Evolutionary conservation across 1,140 invertebrate species (phyloP).

Genomic region (Probaryconus sp.): DNA sequence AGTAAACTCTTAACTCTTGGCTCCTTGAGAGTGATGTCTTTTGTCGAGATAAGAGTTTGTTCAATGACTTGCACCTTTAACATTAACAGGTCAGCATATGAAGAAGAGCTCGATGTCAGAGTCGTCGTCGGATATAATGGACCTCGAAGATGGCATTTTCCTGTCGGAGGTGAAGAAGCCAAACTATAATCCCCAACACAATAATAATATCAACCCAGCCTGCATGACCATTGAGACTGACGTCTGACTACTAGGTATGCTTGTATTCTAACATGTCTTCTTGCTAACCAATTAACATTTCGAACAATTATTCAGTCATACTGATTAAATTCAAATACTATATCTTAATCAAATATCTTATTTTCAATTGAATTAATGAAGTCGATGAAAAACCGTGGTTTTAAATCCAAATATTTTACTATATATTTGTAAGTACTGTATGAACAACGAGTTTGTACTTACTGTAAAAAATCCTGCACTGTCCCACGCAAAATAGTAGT

Average conservation of each 20-base stretch:
- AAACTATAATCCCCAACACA: constrained; percentile 91
- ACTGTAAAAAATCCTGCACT: too few species aligned
- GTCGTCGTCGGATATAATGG: constrained; percentile 96
- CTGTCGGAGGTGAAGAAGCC: constrained; percentile 86
- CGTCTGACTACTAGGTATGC: constrained; percentile 94
- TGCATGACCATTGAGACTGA: constrained; percentile 95
- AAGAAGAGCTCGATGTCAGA: constrained; percentile 94
- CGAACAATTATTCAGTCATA: too few species aligned
- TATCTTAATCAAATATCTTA: too few species aligned
- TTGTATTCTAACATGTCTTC: neutral
- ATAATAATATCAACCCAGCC: constrained; percentile 89
- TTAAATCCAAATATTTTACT: too few species aligned
- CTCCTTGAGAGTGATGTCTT: neutral
- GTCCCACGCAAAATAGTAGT: too few species aligned
- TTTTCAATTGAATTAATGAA: too few species aligned
- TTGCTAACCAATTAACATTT: neutral
- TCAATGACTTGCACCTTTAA: constrained; percentile 45
- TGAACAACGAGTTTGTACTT: too few species aligned
- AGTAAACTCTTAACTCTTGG: neutral
- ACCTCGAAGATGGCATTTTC: constrained; percentile 93
- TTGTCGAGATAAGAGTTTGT: constrained; percentile 7
- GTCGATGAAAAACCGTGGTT: too few species aligned
- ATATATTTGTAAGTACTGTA: too few species aligned
- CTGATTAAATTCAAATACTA: too few species aligned
- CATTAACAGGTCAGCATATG: constrained; percentile 87